Evolutionary conservation across 2,888 invertebrate species (phyloP).

Genomic region (Keiferia lycopersicella): DNA sequence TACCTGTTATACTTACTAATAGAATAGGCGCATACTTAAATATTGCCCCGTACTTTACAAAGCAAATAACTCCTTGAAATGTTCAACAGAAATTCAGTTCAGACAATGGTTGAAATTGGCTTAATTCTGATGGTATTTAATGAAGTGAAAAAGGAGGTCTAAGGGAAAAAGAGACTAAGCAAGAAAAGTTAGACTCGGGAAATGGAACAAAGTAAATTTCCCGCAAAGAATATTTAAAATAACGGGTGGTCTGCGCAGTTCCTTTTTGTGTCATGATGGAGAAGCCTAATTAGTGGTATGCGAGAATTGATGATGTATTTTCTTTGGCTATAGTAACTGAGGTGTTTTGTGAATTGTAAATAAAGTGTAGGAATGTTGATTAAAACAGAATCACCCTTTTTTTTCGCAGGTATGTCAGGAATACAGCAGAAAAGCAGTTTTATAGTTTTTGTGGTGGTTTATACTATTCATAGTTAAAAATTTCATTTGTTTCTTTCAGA

Average conservation of each 20-base stretch:
- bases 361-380: too few relatives aligned
- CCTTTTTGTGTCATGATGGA: constrained; percentile 6
- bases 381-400: too few relatives aligned
- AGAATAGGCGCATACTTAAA: too few relatives aligned
- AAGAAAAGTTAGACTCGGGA: constrained; percentile 40
- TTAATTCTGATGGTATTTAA: constrained; percentile 35
- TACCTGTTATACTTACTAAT: too few relatives aligned
- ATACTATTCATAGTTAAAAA: too few relatives aligned
- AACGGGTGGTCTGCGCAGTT: constrained; percentile 29
- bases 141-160: constrained; percentile 33
- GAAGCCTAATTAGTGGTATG: constrained; percentile 2
- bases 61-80: neutral
- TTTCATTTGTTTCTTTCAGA: too few relatives aligned
- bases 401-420: too few relatives aligned
- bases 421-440: too few relatives aligned
- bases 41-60: neutral
- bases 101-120: constrained; percentile 14
- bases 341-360: too few relatives aligned
- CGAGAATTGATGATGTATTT: neutral
- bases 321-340: neutral
- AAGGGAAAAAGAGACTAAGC: constrained; percentile 37
- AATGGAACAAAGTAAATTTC: constrained; percentile 41
- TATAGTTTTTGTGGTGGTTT: too few relatives aligned
- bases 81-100: neutral
- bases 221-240: constrained; percentile 40